phyloP scores from a whole-genome alignment of 2,797 vertebrate genomes.

The Octomys mimax region DNA sequence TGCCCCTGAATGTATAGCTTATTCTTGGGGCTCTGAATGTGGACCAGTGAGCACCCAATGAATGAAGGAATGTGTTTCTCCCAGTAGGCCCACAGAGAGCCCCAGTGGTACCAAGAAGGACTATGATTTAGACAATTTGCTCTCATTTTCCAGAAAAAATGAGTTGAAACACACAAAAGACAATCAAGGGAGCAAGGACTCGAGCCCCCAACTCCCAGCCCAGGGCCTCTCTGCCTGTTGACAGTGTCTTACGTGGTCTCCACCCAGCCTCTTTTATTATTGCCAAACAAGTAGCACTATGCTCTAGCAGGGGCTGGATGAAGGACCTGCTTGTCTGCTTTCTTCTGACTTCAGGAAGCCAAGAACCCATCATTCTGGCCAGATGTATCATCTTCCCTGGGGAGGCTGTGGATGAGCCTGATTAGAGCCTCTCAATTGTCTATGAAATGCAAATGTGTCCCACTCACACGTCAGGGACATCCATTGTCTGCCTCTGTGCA shows the following conservation, averaged over 20 bases:
- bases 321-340: slow-evolving; percentile 55
- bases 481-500: slow-evolving; percentile 87
- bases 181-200: not conserved
- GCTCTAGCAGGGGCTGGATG: not conserved
- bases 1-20: not conserved
- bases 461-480: slow-evolving; percentile 82
- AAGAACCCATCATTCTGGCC: slow-evolving; percentile 71
- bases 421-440: slow-evolving; percentile 90
- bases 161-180: not conserved
- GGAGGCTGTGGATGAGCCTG: slow-evolving; percentile 86
- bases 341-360: slow-evolving; percentile 84
- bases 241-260: not conserved
- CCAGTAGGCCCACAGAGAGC: not conserved
- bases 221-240: not conserved
- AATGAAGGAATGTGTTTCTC: not conserved
- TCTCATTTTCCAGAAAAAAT: not conserved
- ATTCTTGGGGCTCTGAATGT: not conserved
- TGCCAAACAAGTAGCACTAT: not conserved
- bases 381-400: slow-evolving; percentile 86
- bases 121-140: not conserved
- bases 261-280: not conserved
- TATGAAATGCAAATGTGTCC: slow-evolving; percentile 92
- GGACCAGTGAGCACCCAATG: not conserved
- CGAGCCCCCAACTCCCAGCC: not conserved
- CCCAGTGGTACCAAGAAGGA: not conserved